Percentiles rank a stretch among this genome's conserved stretches.
Evolutionary conservation across 2,888 invertebrate species (phyloP).

Genomic region (Cabera pusaria): DNA sequence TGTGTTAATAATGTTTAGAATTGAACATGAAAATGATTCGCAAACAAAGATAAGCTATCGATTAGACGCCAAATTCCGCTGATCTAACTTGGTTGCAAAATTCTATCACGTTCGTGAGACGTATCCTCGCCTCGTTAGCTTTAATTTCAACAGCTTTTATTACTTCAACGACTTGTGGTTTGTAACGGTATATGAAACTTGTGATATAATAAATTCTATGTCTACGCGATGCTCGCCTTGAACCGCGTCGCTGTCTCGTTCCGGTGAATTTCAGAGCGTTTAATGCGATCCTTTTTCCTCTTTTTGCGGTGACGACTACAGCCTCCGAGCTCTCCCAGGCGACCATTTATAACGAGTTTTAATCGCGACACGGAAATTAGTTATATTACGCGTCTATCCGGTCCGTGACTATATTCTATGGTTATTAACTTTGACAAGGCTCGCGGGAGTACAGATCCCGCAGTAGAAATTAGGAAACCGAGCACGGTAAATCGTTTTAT

Average conservation of each 20-base stretch:
- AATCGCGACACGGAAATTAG: conserved; percentile 67
- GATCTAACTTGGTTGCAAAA: conserved; percentile 1
- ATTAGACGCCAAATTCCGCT: too few relatives aligned
- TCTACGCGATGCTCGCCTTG: conserved; percentile 15
- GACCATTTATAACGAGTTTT: conserved; percentile 68
- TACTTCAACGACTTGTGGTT: conserved; percentile 20
- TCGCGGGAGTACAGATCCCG: conserved; percentile 36
- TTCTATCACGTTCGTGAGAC: conserved; percentile 5
- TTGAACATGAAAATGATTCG: too few relatives aligned
- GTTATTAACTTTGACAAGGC: conserved; percentile 52
- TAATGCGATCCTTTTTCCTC: conserved; percentile 54
- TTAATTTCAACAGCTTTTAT: conserved; percentile 19
- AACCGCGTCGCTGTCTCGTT: conserved; percentile 28
- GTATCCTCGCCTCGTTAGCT: conserved; percentile 14
- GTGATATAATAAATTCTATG: conserved; percentile 19
- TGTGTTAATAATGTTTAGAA: too few relatives aligned
- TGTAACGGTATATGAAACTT: conserved; percentile 14
- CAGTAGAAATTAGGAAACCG: conserved; percentile 38
- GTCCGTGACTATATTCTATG: conserved; percentile 51
- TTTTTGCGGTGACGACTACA: conserved; percentile 66
- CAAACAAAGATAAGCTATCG: too few relatives aligned
- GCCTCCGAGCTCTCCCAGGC: conserved; percentile 47
- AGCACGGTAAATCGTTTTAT: too few relatives aligned
- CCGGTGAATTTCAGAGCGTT: conserved; percentile 52
- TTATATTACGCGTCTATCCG: conserved; percentile 58